Percentiles rank a stretch among this genome's conserved stretches.
Evolutionary conservation across 2,113 vertebrate species (phyloP).

Genomic region (Chiloscyllium plagiosum): DNA sequence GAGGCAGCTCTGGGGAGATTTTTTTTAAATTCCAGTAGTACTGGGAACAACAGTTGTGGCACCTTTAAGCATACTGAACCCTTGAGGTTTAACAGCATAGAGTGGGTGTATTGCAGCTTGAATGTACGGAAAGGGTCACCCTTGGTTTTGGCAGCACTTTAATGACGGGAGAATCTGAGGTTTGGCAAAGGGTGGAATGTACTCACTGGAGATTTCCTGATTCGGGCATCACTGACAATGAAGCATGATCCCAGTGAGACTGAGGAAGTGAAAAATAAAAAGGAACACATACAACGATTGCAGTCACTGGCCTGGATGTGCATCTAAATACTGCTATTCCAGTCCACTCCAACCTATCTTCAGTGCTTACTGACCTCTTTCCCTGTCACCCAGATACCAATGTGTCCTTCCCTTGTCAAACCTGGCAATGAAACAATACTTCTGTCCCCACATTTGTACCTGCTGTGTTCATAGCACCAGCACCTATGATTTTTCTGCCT

Average conservation of each 20-base stretch:
- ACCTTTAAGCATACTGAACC: background rate
- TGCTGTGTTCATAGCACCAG: background rate
- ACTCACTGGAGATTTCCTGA: background rate
- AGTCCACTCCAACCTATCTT: background rate
- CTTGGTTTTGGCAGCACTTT: background rate
- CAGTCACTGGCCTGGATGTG: background rate
- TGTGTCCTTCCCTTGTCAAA: background rate
- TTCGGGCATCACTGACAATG: background rate
- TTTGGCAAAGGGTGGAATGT: background rate
- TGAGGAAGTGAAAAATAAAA: background rate
- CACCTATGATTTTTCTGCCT: background rate
- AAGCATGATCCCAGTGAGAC: background rate
- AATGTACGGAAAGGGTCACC: background rate
- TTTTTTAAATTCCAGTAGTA: background rate
- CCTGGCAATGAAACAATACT: background rate
- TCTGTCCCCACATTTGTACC: background rate
- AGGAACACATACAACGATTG: background rate
- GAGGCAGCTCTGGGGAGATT: background rate
- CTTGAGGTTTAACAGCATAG: background rate
- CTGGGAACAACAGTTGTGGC: background rate
- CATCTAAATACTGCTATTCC: background rate
- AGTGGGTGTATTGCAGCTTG: background rate
- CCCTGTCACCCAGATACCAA: background rate
- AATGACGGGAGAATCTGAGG: background rate
- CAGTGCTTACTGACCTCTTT: background rate